phyloP scores from a whole-genome alignment of 2,797 vertebrate genomes.

The Arctocebus calabarensis region DNA sequence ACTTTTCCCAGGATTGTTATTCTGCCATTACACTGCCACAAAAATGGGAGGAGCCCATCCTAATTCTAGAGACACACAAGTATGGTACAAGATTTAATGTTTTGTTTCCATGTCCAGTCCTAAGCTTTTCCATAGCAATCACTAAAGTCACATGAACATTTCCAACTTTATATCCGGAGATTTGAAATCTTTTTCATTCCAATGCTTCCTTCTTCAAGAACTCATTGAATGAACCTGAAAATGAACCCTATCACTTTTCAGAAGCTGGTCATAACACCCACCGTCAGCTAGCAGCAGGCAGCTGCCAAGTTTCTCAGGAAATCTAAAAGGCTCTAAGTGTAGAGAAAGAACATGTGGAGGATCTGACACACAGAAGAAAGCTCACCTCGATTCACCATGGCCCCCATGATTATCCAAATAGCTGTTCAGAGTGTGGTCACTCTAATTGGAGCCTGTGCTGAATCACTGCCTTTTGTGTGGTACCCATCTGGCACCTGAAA shows the following conservation, averaged over 20 bases:
- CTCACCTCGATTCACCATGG: neutral
- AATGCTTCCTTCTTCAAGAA: neutral
- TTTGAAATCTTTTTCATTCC: slow-evolving; percentile 29
- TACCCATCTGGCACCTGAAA: slow-evolving; percentile 69
- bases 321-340: neutral
- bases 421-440: neutral
- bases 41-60: neutral
- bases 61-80: neutral
- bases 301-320: neutral
- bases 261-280: slow-evolving; percentile 27
- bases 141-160: neutral
- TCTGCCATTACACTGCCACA: neutral
- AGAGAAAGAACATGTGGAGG: neutral
- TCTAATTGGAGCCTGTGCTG: slow-evolving; percentile 2
- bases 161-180: neutral
- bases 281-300: neutral
- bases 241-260: slow-evolving; percentile 37
- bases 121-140: neutral
- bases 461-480: slow-evolving; percentile 3
- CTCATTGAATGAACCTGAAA: slow-evolving; percentile 11
- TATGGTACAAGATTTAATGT: neutral
- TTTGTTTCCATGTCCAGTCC: neutral
- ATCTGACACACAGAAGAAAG: neutral
- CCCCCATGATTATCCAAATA: neutral
- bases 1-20: neutral